Conservation (phyloP, 2,113 vertebrate species). For the Tursiops truncatus region DNA sequence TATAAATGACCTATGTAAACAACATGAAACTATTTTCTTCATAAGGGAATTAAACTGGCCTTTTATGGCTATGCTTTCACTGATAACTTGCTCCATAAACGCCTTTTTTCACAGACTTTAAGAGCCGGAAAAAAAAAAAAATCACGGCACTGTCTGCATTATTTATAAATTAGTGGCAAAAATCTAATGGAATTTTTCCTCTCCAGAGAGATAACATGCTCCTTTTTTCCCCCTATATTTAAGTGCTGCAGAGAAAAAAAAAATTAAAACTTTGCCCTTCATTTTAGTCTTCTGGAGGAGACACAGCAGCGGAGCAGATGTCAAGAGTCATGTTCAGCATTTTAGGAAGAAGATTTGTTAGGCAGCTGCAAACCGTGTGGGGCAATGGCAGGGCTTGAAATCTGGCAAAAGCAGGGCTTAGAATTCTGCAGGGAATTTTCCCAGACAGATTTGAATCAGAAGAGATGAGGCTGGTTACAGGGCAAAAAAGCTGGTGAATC, state of each 20-base stretch:
- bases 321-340: constrained; percentile 52
- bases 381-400: background rate
- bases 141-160: background rate
- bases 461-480: background rate
- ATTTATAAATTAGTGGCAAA: background rate
- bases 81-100: background rate
- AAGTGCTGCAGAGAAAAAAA: background rate
- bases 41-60: background rate
- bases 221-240: background rate
- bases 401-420: background rate
- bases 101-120: background rate
- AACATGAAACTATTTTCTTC: background rate
- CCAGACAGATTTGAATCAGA: background rate
- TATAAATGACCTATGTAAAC: background rate
- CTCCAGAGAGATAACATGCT: background rate
- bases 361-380: constrained; percentile 31
- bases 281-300: constrained; percentile 26
- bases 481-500: background rate
- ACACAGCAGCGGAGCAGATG: constrained; percentile 46
- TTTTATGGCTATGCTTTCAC: background rate
- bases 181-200: background rate
- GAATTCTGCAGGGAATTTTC: background rate
- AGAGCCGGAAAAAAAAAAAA: background rate
- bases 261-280: constrained; percentile 2
- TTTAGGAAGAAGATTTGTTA: constrained; percentile 8